A percentile compares a stretch with the other conserved stretches of the same genome.
Conservation (phyloP, 2,113 vertebrate genomes). For the Stigmatopora argus region DNA sequence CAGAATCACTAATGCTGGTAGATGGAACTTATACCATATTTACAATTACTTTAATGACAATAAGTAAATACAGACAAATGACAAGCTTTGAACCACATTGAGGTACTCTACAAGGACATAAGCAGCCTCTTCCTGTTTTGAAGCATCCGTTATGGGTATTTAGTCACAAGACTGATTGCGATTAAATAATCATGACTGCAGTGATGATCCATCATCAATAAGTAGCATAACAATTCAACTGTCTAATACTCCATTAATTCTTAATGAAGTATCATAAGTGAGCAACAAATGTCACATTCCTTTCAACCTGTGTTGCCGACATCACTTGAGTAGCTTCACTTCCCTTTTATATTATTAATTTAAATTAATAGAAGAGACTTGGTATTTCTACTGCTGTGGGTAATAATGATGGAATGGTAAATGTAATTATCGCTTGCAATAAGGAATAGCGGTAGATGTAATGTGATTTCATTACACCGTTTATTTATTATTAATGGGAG, state of each 20-base stretch:
- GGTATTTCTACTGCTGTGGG: background rate
- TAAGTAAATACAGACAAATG: background rate
- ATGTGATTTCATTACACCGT: background rate
- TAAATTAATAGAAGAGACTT: background rate
- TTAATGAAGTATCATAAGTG: background rate
- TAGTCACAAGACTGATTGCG: background rate
- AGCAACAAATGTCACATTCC: background rate
- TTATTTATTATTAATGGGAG: background rate
- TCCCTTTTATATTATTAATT: background rate
- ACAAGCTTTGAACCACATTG: background rate
- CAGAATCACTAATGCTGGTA: no score
- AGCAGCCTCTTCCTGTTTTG: background rate
- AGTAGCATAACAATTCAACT: background rate
- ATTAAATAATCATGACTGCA: background rate
- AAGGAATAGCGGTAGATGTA: background rate
- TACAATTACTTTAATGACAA: background rate
- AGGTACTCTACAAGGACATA: background rate
- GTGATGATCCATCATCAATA: background rate
- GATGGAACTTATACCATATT: no score
- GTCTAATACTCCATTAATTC: conserved; percentile 2
- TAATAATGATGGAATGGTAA: background rate
- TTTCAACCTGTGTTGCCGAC: background rate
- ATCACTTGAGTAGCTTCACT: background rate
- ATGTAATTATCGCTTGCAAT: background rate
- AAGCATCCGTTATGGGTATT: background rate